Conservation (phyloP, 2,888 invertebrate genomes). For the Ormyrus pomaceus region DNA sequence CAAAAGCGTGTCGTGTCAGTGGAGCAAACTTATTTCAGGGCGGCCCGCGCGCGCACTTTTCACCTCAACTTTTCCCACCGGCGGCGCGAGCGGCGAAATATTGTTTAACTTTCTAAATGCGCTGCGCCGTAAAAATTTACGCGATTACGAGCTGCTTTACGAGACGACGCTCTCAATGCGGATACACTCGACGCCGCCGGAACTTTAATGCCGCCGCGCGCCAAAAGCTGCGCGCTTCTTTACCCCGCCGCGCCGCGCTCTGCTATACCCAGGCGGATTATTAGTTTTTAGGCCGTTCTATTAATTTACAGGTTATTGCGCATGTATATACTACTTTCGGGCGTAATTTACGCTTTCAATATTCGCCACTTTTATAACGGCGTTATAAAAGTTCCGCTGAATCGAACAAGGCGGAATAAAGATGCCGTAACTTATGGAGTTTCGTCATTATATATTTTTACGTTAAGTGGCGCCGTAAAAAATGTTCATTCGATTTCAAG, state of each 20-base stretch:
- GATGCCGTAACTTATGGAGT: not conserved
- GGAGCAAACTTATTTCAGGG: conserved; percentile 39
- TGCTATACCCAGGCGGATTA: not conserved
- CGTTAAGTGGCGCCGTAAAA: too few relatives aligned
- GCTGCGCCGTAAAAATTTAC: conserved; percentile 41
- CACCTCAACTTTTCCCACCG: not conserved
- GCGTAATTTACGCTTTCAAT: conserved; percentile 39
- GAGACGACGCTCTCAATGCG: not conserved
- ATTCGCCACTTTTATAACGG: conserved; percentile 20
- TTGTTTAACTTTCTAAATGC: conserved; percentile 48
- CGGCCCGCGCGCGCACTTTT: conserved; percentile 5
- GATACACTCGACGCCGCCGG: not conserved
- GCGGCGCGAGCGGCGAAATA: conserved; percentile 10
- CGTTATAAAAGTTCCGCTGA: not conserved
- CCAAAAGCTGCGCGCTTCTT: too few relatives aligned
- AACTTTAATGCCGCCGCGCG: too few relatives aligned
- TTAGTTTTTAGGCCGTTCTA: conserved; percentile 32
- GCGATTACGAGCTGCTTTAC: conserved; percentile 26
- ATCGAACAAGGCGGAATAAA: not conserved
- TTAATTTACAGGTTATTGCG: conserved; percentile 16
- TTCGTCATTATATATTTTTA: not conserved
- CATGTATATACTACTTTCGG: not conserved
- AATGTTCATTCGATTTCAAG: too few relatives aligned
- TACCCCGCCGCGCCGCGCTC: not conserved
- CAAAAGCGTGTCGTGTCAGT: conserved; percentile 35